Conservation (phyloP, 2,888 invertebrate genomes). For the Eupithecia inturbata region DNA sequence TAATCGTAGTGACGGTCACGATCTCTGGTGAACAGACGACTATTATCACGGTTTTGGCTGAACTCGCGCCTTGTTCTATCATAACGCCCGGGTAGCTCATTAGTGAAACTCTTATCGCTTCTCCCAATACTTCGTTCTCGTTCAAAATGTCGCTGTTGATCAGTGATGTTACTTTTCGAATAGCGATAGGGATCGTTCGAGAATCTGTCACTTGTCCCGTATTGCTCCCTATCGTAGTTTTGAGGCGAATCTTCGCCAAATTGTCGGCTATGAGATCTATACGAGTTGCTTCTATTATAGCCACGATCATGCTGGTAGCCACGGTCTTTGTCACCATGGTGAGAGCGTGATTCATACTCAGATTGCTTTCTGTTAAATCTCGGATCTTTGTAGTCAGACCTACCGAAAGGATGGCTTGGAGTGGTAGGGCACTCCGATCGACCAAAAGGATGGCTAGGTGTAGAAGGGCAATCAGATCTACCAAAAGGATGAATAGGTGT, state of each 20-base stretch:
- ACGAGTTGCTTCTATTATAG: constrained; percentile 46
- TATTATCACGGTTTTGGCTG: constrained; percentile 38
- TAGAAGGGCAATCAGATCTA: constrained; percentile 53
- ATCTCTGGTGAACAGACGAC: constrained; percentile 46
- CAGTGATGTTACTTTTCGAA: constrained; percentile 18
- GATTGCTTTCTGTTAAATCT: constrained; percentile 61
- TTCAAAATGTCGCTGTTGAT: constrained; percentile 22
- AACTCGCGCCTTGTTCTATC: constrained; percentile 40
- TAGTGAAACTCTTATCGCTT: constrained; percentile 37
- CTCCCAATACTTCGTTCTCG: constrained; percentile 36
- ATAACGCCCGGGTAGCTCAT: constrained; percentile 34
- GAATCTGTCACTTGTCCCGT: constrained; percentile 52
- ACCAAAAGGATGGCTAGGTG: constrained; percentile 59
- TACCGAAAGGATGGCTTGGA: constrained; percentile 49
- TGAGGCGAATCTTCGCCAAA: constrained; percentile 49
- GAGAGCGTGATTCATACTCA: constrained; percentile 56
- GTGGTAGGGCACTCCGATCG: constrained; percentile 55
- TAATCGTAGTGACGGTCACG: constrained; percentile 48
- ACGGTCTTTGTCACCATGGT: constrained; percentile 57
- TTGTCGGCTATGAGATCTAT: constrained; percentile 49
- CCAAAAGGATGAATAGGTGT: constrained; percentile 64
- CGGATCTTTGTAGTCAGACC: constrained; percentile 61
- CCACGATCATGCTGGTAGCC: constrained; percentile 49
- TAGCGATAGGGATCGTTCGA: constrained; percentile 25
- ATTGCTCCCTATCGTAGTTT: constrained; percentile 55